These are phyloP conservation scores for Dryomyza anilis DNA, from an alignment of 2,888 invertebrate species.

Conservation along the genomic window DNA sequence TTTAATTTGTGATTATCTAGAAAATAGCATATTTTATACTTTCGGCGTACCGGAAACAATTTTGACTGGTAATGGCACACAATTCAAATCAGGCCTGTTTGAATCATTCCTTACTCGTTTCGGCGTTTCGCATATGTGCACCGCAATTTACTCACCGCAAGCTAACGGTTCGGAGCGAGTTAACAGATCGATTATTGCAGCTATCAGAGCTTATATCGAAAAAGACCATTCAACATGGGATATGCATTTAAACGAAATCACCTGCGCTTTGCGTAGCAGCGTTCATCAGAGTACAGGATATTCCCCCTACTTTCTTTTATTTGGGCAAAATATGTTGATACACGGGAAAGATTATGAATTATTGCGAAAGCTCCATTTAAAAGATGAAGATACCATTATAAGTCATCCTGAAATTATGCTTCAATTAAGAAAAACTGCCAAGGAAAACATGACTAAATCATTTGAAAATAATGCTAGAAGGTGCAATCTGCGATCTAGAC, in stretches of 20 bases:
- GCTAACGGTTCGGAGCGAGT: slow-evolving; percentile 22
- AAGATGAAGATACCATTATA: background rate
- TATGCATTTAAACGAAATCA: background rate
- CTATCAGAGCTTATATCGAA: slow-evolving; percentile 28
- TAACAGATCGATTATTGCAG: slow-evolving; percentile 28
- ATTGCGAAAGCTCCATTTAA: background rate
- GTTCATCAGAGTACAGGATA: background rate
- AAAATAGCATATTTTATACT: background rate
- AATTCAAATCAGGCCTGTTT: background rate
- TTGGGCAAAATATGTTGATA: background rate
- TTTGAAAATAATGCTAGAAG: background rate
- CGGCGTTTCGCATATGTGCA: slow-evolving; percentile 21
- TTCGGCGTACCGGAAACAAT: background rate
- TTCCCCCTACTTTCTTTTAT: background rate
- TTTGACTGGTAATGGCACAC: background rate
- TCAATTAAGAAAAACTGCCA: background rate
- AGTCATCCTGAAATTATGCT: background rate
- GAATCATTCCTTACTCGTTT: slow-evolving; percentile 11
- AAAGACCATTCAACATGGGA: slow-evolving; percentile 28
- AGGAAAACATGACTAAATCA: background rate
- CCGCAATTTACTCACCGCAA: background rate
- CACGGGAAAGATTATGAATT: background rate
- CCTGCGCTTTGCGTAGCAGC: slow-evolving; percentile 5
- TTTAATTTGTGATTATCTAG: background rate
- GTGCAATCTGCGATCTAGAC: background rate